Conservation (phyloP, 2,113 vertebrate genomes). For the Dipodomys ordii region DNA sequence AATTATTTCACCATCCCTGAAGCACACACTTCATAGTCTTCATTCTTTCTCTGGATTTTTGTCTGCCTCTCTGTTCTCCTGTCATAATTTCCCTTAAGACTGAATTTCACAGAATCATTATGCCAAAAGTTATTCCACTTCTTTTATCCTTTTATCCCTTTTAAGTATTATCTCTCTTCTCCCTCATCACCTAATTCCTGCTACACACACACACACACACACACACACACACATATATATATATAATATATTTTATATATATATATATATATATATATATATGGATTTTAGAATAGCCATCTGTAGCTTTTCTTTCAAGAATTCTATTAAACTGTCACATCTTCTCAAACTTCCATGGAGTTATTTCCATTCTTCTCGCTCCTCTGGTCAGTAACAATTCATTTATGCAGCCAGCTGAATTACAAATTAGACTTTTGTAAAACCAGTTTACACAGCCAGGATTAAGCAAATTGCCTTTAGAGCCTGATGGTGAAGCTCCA, state of each 20-base stretch:
- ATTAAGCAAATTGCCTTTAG: constrained; percentile 69
- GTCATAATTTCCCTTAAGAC: not conserved
- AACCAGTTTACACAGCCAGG: constrained; percentile 51
- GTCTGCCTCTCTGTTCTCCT: not conserved
- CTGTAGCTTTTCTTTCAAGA: not conserved
- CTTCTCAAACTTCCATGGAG: not conserved
- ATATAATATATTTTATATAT: no score
- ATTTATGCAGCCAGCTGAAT: constrained; percentile 67
- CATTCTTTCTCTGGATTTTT: not conserved
- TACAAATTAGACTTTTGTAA: constrained; percentile 7
- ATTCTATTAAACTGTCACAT: not conserved
- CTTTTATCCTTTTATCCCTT: not conserved
- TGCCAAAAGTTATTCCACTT: not conserved
- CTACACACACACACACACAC: no score
- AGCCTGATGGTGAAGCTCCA: constrained; percentile 58
- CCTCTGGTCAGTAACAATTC: constrained; percentile 41
- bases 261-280: no score
- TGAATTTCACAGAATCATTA: not conserved
- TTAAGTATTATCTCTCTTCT: not conserved
- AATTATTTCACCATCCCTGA: not conserved
- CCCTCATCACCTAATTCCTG: not conserved
- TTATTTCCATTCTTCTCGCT: constrained; percentile 30
- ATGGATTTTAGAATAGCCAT: not conserved
- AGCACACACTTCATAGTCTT: no score
- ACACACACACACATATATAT: no score